Percentiles rank a stretch among this genome's conserved stretches.
These are phyloP conservation scores for Coturnix japonica DNA, from an alignment of 2,113 vertebrate genomes.

Conservation along the genomic window DNA sequence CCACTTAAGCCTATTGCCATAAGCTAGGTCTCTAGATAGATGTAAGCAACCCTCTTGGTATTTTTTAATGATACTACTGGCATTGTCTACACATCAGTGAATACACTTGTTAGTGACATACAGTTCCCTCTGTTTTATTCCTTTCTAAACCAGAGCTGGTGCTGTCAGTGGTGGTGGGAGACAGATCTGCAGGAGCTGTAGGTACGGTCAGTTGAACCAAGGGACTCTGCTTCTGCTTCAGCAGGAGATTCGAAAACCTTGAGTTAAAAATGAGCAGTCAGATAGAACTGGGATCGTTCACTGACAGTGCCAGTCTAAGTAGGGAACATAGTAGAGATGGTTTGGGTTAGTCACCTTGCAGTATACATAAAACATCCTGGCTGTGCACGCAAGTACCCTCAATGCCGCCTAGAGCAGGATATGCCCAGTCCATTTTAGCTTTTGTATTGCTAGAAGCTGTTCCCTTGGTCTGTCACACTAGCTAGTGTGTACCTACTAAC, in stretches of 20 bases:
- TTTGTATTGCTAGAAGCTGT: not conserved
- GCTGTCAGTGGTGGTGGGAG: not conserved
- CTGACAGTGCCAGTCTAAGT: not conserved
- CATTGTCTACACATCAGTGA: not conserved
- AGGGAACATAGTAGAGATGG: not conserved
- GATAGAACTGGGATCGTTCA: not conserved
- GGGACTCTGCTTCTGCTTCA: not conserved
- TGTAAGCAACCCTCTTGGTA: not conserved
- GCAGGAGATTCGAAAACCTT: not conserved
- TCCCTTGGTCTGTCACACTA: rapidly evolving
- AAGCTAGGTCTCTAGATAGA: not conserved
- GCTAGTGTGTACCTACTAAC: not conserved
- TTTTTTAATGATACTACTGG: not conserved
- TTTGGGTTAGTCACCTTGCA: not conserved
- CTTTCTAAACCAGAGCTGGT: not conserved
- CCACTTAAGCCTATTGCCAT: not conserved
- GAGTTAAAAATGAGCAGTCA: not conserved
- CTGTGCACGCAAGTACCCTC: not conserved
- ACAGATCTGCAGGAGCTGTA: not conserved
- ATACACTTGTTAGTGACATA: not conserved
- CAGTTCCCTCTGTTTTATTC: not conserved
- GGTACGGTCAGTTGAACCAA: not conserved
- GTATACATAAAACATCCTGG: not conserved
- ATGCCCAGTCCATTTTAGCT: not conserved
- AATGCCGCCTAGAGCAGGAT: not conserved